phyloP scores from a whole-genome alignment of 2,113 vertebrate genomes.

The Ameiurus melas region DNA sequence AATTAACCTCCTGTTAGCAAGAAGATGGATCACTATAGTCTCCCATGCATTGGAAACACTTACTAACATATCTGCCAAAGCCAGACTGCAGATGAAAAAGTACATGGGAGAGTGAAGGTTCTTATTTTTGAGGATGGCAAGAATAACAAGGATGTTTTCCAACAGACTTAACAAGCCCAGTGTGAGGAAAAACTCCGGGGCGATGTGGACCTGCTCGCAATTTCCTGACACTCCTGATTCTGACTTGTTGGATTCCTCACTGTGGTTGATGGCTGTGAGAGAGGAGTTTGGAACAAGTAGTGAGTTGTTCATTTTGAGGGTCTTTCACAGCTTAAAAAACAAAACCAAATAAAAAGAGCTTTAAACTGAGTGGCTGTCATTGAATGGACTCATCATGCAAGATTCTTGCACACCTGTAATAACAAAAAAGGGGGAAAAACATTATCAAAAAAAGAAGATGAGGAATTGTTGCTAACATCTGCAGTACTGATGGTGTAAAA shows the following conservation, averaged over 20 bases:
- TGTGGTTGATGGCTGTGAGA: background rate
- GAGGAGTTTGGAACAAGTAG: constrained; percentile 21
- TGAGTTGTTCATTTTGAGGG: constrained; percentile 35
- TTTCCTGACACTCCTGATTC: background rate
- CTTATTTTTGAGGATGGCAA: constrained; percentile 89
- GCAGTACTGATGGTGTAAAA: background rate
- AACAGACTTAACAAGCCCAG: constrained; percentile 90
- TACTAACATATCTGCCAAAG: constrained; percentile 93
- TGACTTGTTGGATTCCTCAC: constrained; percentile 11
- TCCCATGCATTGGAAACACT: constrained; percentile 94
- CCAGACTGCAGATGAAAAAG: constrained; percentile 93
- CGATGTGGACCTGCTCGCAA: constrained; percentile 52
- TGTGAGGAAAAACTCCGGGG: constrained; percentile 78
- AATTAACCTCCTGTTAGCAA: constrained; percentile 84
- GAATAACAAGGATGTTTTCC: constrained; percentile 93
- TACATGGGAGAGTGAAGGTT: constrained; percentile 97
- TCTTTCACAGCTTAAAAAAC: background rate
- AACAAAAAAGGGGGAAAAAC: background rate
- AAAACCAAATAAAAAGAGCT: background rate
- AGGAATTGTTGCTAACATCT: background rate
- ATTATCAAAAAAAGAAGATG: background rate
- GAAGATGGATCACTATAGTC: constrained; percentile 89
- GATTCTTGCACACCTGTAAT: constrained; percentile 9
- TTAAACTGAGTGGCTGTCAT: background rate
- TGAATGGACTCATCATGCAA: background rate